These are phyloP conservation scores for Sorex maritimensis DNA, from an alignment of 2,797 vertebrate genomes.

Conservation along the genomic window DNA sequence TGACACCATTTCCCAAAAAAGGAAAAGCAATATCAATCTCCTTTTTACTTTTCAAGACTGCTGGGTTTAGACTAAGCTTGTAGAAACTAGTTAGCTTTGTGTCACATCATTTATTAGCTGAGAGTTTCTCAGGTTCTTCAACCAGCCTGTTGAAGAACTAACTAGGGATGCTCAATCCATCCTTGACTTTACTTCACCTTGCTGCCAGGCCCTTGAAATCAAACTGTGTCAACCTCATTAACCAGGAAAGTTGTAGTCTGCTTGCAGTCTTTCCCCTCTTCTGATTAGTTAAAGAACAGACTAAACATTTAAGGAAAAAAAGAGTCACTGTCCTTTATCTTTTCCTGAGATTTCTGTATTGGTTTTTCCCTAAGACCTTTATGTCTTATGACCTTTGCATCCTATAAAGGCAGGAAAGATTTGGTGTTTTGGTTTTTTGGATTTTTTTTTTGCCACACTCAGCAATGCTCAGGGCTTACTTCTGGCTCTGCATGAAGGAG, in stretches of 20 bases:
- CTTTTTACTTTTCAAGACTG: conserved; percentile 59
- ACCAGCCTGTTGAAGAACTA: conserved; percentile 41
- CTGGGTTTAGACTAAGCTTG: conserved; percentile 74
- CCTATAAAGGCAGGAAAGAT: conserved; percentile 75
- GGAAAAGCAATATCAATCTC: conserved; percentile 80
- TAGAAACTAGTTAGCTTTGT: conserved; percentile 7
- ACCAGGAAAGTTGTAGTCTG: conserved; percentile 70
- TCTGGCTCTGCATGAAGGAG: no score
- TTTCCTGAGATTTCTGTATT: conserved; percentile 78
- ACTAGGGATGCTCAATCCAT: conserved; percentile 15
- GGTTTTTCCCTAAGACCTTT: conserved; percentile 77
- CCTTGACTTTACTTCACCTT: conserved; percentile 58
- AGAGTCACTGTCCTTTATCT: conserved; percentile 79
- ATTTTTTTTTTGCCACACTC: no score
- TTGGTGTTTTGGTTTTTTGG: no score
- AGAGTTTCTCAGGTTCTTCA: conserved; percentile 76
- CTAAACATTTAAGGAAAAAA: conserved; percentile 88
- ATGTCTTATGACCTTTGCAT: conserved; percentile 52
- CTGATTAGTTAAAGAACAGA: conserved; percentile 78
- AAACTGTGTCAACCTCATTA: conserved; percentile 58
- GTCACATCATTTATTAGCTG: conserved; percentile 8
- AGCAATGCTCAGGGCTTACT: no score
- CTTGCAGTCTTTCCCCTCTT: conserved; percentile 54
- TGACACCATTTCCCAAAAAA: conserved; percentile 87
- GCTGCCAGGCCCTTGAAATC: conserved; percentile 80